Percentiles rank a stretch among this genome's conserved stretches.
Conservation (phyloP, 1,140 invertebrate species). For the Popillia japonica region DNA sequence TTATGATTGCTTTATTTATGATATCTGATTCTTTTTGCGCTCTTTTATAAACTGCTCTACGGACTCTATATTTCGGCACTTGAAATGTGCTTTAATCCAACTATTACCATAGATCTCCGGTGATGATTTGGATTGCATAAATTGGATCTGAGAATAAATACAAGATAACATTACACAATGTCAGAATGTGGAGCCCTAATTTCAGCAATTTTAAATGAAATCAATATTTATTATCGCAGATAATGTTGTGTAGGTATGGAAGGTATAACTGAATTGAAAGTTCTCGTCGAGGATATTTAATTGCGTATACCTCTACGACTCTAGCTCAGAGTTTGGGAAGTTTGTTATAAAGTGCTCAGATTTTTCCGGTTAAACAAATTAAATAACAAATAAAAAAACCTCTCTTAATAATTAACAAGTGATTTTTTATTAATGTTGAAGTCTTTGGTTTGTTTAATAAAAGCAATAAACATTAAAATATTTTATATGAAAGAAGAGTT, state of each 20-base stretch:
- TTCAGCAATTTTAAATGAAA: neutral
- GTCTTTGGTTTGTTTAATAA: no score
- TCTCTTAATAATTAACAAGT: no score
- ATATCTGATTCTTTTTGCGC: neutral
- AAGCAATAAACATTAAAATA: no score
- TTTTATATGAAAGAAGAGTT: no score
- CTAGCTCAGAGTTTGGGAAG: no score
- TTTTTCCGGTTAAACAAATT: no score
- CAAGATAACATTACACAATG: neutral
- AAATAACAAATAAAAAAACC: no score
- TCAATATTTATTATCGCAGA: neutral
- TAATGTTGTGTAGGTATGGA: neutral
- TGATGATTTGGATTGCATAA: neutral
- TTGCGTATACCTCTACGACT: no score
- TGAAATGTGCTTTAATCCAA: neutral
- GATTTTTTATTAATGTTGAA: no score
- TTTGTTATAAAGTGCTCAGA: no score
- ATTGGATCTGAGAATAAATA: conserved; percentile 11
- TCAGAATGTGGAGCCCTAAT: neutral
- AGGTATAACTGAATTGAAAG: no score
- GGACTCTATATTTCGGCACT: neutral
- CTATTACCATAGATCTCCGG: neutral
- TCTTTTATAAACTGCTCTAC: neutral
- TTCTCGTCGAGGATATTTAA: no score
- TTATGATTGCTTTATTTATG: neutral